Base-by-base conservation (phyloP, 2,113 vertebrate species). In the Thomomys bottae region DNA sequence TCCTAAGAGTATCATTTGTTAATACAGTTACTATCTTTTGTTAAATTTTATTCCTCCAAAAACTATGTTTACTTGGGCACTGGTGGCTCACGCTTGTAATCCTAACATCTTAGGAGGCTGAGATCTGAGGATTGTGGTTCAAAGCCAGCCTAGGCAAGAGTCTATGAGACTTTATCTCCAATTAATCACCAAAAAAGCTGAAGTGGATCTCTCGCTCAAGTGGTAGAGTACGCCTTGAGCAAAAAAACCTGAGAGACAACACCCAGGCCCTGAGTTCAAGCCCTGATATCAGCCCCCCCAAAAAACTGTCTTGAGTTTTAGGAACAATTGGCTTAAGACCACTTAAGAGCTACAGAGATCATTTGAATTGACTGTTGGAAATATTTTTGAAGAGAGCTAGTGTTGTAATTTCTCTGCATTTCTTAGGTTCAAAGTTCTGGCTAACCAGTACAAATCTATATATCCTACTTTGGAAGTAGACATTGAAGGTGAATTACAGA, bases 391-490 rank as follows among this genome's bases (percentile, higher is more conserved):
- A 88, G 6, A 36, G 42, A 81, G 36, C 61, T 76, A 32, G 91
- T 66, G 11, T 86, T 67, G 88, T 89, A 36, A 81, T 94, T 18
- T 81, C 82, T 95, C 90, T 97, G 10, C 87, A 38, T 84, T 91
- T 98, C n/a, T 87, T 96, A 99, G 99, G 97, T 99, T 99, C 97
- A 99, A 99, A 98, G 97, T 98, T 88, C 96, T 99, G 96, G 99
- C 99, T 95, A 98, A 98, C 85, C 99, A 99, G 90, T 99, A 99
- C 96, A 99, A 99, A 96, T 97, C 98, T 14, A 98, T 99, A 98
- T 99, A 99, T 94, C 99, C 99, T 4, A 99, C 98, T 42, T 97
- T 99, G 97, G 98, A 98, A 95, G 98, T 99, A 71, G 99, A 99
- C 96, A 98, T 98, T 84, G 98, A 99, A 79, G 99, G 99, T 76